A percentile compares a stretch with the other conserved stretches of the same genome.
These are phyloP conservation scores for Tricholaema leucomelas DNA, from an alignment of 2,113 vertebrate species.

Conservation along the genomic window DNA sequence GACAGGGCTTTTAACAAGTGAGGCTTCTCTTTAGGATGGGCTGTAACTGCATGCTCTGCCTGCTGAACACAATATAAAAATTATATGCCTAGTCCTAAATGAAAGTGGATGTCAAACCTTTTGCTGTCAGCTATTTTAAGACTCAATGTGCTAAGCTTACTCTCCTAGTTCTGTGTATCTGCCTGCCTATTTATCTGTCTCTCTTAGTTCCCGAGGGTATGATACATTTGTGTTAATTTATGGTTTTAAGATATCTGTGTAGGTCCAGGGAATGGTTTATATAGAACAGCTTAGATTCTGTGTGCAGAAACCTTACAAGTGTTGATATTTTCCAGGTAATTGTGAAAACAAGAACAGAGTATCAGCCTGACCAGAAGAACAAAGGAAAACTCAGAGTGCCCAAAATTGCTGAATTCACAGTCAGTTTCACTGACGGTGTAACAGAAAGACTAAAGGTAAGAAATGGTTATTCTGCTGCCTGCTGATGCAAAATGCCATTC, in stretches of 20 bases:
- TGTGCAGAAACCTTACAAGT: neutral
- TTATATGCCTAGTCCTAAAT: neutral
- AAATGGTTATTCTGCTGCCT: constrained; percentile 24
- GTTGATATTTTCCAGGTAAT: constrained; percentile 85
- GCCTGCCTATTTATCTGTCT: neutral
- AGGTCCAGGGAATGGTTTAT: neutral
- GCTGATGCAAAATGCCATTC: constrained; percentile 16
- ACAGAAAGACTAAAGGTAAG: constrained; percentile 89
- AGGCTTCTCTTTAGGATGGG: neutral
- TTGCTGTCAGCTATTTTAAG: constrained; percentile 4
- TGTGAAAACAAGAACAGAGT: constrained; percentile 97
- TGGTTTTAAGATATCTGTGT: neutral
- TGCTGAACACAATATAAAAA: neutral
- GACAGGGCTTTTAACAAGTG: neutral
- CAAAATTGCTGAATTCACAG: constrained; percentile 98
- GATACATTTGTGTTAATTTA: neutral
- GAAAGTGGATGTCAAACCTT: neutral
- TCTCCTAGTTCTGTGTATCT: neutral
- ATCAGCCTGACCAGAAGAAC: constrained; percentile 96
- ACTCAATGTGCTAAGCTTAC: neutral
- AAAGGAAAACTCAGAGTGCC: constrained; percentile 93
- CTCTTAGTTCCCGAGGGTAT: neutral
- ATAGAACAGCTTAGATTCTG: neutral
- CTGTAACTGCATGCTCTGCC: neutral
- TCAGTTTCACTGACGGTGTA: constrained; percentile 91